Evolutionary conservation across 2,113 vertebrate genomes (phyloP).

Genomic region (Anolis carolinensis): DNA sequence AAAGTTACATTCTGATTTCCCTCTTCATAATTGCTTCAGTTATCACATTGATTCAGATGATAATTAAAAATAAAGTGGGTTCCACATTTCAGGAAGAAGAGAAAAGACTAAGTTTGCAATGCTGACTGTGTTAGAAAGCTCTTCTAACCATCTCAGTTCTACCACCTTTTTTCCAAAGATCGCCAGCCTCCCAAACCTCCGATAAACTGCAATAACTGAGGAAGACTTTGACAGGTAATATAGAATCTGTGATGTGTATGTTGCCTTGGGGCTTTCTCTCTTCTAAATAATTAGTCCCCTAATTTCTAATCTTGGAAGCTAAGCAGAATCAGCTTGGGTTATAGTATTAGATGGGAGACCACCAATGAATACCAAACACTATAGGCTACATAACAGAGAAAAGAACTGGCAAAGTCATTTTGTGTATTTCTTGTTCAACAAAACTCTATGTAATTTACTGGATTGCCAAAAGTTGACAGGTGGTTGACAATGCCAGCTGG

Average conservation of each 20-base stretch:
- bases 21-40: slow-evolving; percentile 46
- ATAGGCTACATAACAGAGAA: no score
- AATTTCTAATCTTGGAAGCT: no score
- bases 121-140: slow-evolving; percentile 50
- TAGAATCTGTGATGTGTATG: background rate
- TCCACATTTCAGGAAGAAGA: background rate
- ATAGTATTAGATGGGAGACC: no score
- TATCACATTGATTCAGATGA: slow-evolving; percentile 55
- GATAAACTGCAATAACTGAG: background rate
- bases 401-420: no score
- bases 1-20: slow-evolving; percentile 45
- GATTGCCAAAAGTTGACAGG: no score
- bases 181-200: no score
- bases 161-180: no score
- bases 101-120: slow-evolving; percentile 2
- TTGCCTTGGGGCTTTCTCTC: background rate
- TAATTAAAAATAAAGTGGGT: slow-evolving; percentile 27
- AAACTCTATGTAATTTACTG: no score
- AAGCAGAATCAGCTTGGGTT: no score
- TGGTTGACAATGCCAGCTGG: slow-evolving; percentile 23
- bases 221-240: background rate
- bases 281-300: background rate
- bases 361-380: no score
- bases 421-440: no score
- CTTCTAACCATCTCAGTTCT: slow-evolving; percentile 11